Evolutionary conservation across 2,797 vertebrate genomes (phyloP), one percentile per base, ranked within the genome.

Genomic region (Hafferia zeledoni): DNA sequence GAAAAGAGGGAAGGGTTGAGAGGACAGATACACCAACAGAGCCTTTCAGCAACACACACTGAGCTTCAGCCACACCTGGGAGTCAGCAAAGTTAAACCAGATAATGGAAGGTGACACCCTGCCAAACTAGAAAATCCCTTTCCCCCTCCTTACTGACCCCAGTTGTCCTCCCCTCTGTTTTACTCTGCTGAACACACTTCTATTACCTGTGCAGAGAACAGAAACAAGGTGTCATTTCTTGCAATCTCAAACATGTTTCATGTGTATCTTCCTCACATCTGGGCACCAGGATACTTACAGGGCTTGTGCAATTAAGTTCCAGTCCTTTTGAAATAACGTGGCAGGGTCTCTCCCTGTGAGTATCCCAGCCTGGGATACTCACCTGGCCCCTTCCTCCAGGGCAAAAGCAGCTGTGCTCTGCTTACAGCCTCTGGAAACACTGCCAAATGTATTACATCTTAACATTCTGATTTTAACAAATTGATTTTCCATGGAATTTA

Each of bases 1-100:
- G 93, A 76, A 71, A 72, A 50, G 47, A 92, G 69, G 74, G 61
- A 96, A 79, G 87, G 10, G 31, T 97, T 97, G 94, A 97, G 91
- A 94, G n/a, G 39, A 88, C 39, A 80, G 35, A 90, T 35, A 82
- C 20, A 63, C 46, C 52, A 55, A 65, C 76, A 83, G n/a, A 91
- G 28, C 1, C 0, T 46, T 90, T 47, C 78, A 91, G 74, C 80
- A 23, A 85, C 37, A 81, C 61, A 83, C 43, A 43, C 22, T 2
- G 39, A 88, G 28, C 67, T 59, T 28, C 9, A 43, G 37, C 31
- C 53, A 24, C 0, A 0, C 50, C 46, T 11, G 53, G 46, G 28
- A 87, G n/a, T 46, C 44, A 39, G 19, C 4, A 27, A 82, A 44
- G 28, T 50, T 76, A 64, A 64, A 78, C 20, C 35, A 70, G 44